Conservation (phyloP, 2,113 vertebrate species). For the Arvicanthis niloticus region DNA sequence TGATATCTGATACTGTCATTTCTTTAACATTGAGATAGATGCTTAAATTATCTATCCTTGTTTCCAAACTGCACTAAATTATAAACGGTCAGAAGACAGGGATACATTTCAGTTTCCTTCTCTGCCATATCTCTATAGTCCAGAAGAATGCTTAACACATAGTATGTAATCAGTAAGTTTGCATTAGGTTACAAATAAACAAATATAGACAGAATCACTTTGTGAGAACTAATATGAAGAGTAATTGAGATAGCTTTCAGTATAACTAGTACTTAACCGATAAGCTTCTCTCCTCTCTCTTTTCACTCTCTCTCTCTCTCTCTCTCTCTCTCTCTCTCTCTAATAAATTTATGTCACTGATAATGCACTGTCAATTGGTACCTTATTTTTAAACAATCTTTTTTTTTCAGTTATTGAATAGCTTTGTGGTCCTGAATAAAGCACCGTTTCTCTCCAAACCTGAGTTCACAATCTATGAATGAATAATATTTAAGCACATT, state of each 20-base stretch:
- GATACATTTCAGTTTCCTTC: conserved; percentile 18
- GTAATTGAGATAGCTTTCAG: neutral
- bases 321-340: too few species aligned
- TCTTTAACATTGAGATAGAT: neutral
- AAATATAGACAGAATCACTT: neutral
- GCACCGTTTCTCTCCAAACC: neutral
- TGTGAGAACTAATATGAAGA: neutral
- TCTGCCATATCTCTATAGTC: neutral
- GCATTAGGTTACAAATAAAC: conserved; percentile 24
- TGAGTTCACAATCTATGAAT: conserved; percentile 41
- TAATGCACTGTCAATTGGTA: neutral
- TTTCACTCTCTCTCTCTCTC: neutral
- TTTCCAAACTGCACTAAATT: neutral
- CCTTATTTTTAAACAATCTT: conserved; percentile 11
- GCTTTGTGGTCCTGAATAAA: neutral
- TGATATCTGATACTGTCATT: neutral
- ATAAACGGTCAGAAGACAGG: neutral
- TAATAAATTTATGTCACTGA: conserved; percentile 23
- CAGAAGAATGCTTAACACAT: neutral
- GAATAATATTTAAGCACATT: conserved; percentile 41
- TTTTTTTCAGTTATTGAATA: conserved; percentile 44
- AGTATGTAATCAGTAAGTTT: conserved; percentile 12
- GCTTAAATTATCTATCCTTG: conserved; percentile 7
- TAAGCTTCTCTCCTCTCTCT: neutral
- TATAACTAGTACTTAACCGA: neutral